Evolutionary conservation across 2,797 vertebrate species (phyloP), one percentile per base, ranked within the genome.

Genomic region (Botia kubotai): DNA sequence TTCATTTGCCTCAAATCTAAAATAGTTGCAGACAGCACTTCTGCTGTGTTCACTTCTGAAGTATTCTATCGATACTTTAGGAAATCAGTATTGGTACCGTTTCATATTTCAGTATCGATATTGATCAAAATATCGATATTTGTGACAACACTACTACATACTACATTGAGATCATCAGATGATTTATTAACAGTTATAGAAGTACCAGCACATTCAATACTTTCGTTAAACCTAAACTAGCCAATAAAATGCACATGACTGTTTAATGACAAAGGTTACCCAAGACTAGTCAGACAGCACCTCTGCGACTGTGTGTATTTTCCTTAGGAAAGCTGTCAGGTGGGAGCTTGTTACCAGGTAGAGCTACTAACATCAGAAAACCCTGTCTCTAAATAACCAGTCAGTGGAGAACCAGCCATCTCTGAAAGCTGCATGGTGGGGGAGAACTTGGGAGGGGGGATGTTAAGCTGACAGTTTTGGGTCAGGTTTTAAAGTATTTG

Each of bases 401-500:
- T 60, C n/a, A 50, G n/a, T 39, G 33, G n/a, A 17, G 13, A 43
- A 63, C 53, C 58, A 67, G 21, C 48, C 39, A 10, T 39, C 63
- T 81, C 29, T 68, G 66, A 43, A 60, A 69, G 73, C 65, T 62
- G 66, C 60, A 46, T 39, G 60, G 29, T 23, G 55, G 67, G 69
- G 58, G 57, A 19, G 5, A 17, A 74, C 55, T 26, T 50, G 48
- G 55, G 50, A 21, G 62, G 67, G 70, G 7, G 43, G 43, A 46
- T 7, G 36, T 67, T 50, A 2, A 52, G 68, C 55, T 83, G 69
- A 80, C 82, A 84, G 78, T 75, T 77, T 71, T 72, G 58, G 71
- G 80, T 76, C 77, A 83, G 77, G 69, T 82, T 76, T 77, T 73
- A 55, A 78, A 82, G 71, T 39, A 75, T 73, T 79, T 71, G 75